Evolutionary conservation across 2,888 invertebrate genomes (phyloP).

Genomic region (Calephelis perditalis): DNA sequence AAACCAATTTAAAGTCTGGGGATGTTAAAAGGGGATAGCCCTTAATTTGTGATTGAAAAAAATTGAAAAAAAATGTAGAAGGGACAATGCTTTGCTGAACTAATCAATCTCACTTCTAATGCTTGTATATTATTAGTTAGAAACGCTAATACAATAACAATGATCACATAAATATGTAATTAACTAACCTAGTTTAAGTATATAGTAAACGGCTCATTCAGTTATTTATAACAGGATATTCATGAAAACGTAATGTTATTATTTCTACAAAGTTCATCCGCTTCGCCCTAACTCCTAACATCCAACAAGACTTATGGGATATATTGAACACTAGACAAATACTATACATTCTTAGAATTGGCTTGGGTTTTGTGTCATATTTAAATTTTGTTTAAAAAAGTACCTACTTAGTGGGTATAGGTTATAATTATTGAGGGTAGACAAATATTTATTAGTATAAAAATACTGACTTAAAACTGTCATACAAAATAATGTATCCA

Average conservation of each 20-base stretch:
- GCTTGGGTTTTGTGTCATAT: no score
- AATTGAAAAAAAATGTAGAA: conserved; percentile 16
- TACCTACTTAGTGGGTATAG: no score
- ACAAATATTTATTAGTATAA: no score
- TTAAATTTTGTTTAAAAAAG: no score
- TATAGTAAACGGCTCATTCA: conserved; percentile 21
- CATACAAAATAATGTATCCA: no score
- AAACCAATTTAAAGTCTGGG: conserved; percentile 8
- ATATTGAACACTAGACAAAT: conserved; percentile 8
- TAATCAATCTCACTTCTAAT: conserved; percentile 27
- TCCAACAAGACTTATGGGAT: conserved; percentile 25
- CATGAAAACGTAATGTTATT: conserved; percentile 28
- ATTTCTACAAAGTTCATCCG: conserved; percentile 59
- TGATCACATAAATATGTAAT: conserved; percentile 20
- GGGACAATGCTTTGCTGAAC: conserved; percentile 28
- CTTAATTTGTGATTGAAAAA: conserved; percentile 19
- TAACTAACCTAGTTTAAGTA: conserved; percentile 30
- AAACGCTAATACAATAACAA: conserved; percentile 4
- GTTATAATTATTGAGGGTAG: no score
- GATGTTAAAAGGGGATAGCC: not conserved
- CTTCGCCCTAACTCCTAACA: conserved; percentile 76
- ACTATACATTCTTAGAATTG: no score
- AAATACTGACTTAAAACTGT: no score
- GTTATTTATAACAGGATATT: conserved; percentile 13
- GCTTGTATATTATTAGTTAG: conserved; percentile 14